Evolutionary conservation across 1,140 invertebrate species (phyloP).

Genomic region (Drosophila repleta): DNA sequence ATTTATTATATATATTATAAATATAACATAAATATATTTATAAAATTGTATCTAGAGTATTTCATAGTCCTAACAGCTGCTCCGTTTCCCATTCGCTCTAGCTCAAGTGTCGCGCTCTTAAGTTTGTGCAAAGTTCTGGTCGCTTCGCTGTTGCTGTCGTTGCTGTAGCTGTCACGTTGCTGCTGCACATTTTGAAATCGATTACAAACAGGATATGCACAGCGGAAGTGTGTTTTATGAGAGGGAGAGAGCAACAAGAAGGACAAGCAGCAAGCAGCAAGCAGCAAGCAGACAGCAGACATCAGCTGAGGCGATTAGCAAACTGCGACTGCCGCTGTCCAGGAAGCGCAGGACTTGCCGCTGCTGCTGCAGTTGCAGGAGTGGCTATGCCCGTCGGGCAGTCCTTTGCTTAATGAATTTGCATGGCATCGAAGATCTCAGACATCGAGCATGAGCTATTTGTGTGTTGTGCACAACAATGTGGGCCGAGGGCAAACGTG

Average conservation of each 20-base stretch:
- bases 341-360: background rate
- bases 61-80: background rate
- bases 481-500: conserved; percentile 35
- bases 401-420: conserved; percentile 71
- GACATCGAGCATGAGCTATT: conserved; percentile 56
- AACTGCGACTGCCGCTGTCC: conserved; percentile 12
- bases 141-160: conserved; percentile 10
- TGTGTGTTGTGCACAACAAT: conserved; percentile 67
- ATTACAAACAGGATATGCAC: conserved; percentile 81
- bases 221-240: conserved; percentile 74
- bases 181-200: conserved; percentile 79
- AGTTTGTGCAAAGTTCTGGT: conserved; percentile 20
- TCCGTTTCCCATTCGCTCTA: background rate
- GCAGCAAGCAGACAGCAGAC: conserved; percentile 8
- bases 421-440: conserved; percentile 47
- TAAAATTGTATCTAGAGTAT: background rate
- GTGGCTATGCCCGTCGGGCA: conserved; percentile 25
- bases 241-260: background rate
- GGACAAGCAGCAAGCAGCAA: conserved; percentile 6
- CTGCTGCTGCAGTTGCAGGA: conserved; percentile 6
- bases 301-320: conserved; percentile 41
- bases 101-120: conserved; percentile 31
- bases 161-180: conserved; percentile 49
- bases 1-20: too few species aligned
- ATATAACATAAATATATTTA: too few species aligned